A percentile compares a stretch with the other conserved stretches of the same genome.
Conservation (phyloP, 2,888 invertebrate genomes). For the Xylota sylvarum region DNA sequence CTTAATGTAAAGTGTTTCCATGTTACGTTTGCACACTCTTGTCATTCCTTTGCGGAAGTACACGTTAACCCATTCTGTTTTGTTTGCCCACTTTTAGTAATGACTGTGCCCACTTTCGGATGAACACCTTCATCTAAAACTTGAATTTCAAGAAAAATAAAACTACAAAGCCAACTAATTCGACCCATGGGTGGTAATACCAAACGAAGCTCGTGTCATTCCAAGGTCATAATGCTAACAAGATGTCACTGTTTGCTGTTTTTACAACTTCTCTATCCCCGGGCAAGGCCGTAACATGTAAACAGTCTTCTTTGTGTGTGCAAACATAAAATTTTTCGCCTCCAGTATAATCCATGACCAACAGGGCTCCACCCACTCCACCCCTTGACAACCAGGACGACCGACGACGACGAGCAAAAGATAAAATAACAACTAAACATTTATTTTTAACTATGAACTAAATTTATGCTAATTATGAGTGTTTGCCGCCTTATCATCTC, state of each 20-base stretch:
- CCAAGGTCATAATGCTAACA: slow-evolving; percentile 52
- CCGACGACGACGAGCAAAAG: neutral
- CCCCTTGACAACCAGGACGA: neutral
- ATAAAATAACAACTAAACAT: slow-evolving; percentile 56
- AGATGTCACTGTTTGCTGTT: slow-evolving; percentile 43
- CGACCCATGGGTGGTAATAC: slow-evolving; percentile 4
- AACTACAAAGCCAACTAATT: slow-evolving; percentile 35
- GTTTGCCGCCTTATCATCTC: slow-evolving; percentile 75
- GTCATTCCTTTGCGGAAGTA: neutral
- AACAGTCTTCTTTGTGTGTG: slow-evolving; percentile 19
- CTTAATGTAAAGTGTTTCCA: neutral
- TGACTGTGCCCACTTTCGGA: neutral
- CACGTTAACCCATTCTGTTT: neutral
- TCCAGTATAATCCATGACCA: slow-evolving; percentile 21
- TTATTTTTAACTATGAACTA: slow-evolving; percentile 68
- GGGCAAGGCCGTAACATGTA: slow-evolving; percentile 41
- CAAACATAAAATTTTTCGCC: slow-evolving; percentile 23
- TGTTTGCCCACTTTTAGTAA: neutral
- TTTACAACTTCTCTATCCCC: slow-evolving; percentile 35
- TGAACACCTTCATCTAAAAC: slow-evolving; percentile 5
- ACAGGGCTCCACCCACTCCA: neutral
- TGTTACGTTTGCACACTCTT: neutral
- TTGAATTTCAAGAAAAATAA: neutral
- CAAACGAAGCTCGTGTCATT: slow-evolving; percentile 20
- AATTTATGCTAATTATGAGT: slow-evolving; percentile 76